Evolutionary conservation across 2,888 invertebrate genomes (phyloP).

Genomic region (Drosophila rellima): DNA sequence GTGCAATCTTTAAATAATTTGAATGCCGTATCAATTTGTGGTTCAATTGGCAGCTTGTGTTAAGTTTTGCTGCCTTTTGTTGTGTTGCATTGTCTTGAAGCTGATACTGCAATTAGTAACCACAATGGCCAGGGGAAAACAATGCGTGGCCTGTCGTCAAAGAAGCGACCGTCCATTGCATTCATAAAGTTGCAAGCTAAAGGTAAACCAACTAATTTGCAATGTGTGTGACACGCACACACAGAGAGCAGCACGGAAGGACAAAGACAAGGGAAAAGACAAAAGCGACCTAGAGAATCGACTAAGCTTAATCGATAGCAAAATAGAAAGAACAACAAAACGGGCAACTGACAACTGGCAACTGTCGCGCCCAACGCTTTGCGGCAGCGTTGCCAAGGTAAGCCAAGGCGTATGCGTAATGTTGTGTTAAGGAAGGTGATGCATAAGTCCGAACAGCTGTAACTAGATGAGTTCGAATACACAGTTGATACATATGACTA

Average conservation of each 20-base stretch:
- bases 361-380: slow-evolving; percentile 54
- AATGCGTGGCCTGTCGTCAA: slow-evolving; percentile 1
- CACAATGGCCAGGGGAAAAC: slow-evolving; percentile 1
- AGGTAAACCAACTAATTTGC: slow-evolving; percentile 36
- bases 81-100: slow-evolving; percentile 6
- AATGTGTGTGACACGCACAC: slow-evolving; percentile 16
- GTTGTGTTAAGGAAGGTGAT: slow-evolving; percentile 35
- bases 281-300: slow-evolving; percentile 46
- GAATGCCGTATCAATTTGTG: slow-evolving; percentile 18
- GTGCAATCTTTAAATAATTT: slow-evolving; percentile 3
- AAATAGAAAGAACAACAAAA: slow-evolving; percentile 19
- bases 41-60: neutral
- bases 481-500: too few species aligned
- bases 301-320: slow-evolving; percentile 72
- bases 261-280: slow-evolving; percentile 15
- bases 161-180: slow-evolving; percentile 3
- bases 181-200: slow-evolving; percentile 9
- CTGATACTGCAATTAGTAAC: neutral
- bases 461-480: slow-evolving; percentile 16
- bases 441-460: slow-evolving; percentile 34
- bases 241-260: slow-evolving; percentile 2
- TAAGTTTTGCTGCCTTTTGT: neutral
- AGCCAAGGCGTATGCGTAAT: slow-evolving; percentile 63
- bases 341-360: slow-evolving; percentile 50
- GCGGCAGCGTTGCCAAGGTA: slow-evolving; percentile 62